Evolutionary conservation across 2,888 invertebrate species (phyloP).

Genomic region (Tenthredo amoena): DNA sequence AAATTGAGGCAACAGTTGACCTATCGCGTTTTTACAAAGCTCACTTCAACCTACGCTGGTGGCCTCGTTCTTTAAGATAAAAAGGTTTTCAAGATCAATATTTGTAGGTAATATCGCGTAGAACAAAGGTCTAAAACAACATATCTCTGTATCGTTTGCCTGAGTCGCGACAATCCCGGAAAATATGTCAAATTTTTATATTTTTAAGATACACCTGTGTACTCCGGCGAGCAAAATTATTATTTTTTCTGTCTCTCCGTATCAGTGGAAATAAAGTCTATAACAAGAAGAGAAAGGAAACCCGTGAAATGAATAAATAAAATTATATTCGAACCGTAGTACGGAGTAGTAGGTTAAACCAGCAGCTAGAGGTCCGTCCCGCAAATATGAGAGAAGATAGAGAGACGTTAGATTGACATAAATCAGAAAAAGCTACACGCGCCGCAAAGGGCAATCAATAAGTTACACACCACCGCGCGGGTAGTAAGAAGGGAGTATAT

Average conservation of each 20-base stretch:
- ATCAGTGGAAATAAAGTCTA: too few relatives aligned
- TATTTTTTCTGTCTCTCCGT: neutral
- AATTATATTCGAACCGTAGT: neutral
- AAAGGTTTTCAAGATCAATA: too few relatives aligned
- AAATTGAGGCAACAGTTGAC: too few relatives aligned
- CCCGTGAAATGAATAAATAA: neutral
- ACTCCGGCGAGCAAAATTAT: neutral
- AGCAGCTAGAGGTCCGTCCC: neutral
- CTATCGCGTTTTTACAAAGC: too few relatives aligned
- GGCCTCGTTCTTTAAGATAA: too few relatives aligned
- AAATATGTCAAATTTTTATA: too few relatives aligned
- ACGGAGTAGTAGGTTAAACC: neutral
- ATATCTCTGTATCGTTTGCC: too few relatives aligned
- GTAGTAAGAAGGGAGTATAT: neutral
- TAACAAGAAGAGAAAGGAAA: neutral
- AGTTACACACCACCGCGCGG: slow-evolving; percentile 21
- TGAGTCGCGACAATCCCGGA: too few relatives aligned
- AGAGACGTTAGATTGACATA: slow-evolving; percentile 29
- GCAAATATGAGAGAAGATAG: neutral
- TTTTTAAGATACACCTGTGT: too few relatives aligned
- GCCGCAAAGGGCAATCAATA: slow-evolving; percentile 38
- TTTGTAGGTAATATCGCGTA: too few relatives aligned
- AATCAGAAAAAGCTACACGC: slow-evolving; percentile 40
- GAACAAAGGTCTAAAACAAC: too few relatives aligned
- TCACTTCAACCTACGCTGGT: too few relatives aligned